phyloP scores from a whole-genome alignment of 2,797 vertebrate genomes.

The Nyctalus aviator region DNA sequence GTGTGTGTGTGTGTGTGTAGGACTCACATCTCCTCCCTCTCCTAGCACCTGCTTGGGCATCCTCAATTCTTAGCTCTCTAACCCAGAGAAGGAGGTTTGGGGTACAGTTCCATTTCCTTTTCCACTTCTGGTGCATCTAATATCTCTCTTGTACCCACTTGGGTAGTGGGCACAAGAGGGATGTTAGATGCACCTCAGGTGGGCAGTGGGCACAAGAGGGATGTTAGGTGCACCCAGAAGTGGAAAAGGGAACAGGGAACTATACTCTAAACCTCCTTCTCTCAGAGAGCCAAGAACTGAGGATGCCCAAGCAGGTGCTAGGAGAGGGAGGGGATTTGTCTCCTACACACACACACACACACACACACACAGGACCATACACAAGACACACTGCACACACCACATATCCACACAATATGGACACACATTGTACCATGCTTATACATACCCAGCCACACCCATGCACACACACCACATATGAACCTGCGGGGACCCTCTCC shows the following conservation, averaged over 20 bases:
- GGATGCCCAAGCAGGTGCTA: neutral
- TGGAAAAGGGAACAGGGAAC: neutral
- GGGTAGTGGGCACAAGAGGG: no score
- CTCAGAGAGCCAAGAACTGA: neutral
- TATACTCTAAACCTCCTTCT: neutral
- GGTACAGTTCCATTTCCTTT: accelerated
- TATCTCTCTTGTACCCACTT: neutral
- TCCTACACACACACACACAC: no score
- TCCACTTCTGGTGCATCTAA: neutral
- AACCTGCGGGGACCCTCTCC: neutral
- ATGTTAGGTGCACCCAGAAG: accelerated
- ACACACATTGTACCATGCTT: no score
- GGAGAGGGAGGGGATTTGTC: neutral
- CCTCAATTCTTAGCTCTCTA: neutral
- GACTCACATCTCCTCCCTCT: accelerated
- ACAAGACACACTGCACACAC: no score
- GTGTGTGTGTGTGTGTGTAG: neutral
- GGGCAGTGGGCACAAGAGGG: neutral
- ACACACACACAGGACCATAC: no score
- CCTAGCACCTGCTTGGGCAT: neutral
- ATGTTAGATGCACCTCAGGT: no score
- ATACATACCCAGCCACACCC: no score
- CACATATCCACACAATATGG: no score
- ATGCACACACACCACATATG: no score
- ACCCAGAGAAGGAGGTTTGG: neutral